These are phyloP conservation scores for Rhorus exstirpatorius DNA, from an alignment of 2,888 invertebrate genomes.

Conservation along the genomic window DNA sequence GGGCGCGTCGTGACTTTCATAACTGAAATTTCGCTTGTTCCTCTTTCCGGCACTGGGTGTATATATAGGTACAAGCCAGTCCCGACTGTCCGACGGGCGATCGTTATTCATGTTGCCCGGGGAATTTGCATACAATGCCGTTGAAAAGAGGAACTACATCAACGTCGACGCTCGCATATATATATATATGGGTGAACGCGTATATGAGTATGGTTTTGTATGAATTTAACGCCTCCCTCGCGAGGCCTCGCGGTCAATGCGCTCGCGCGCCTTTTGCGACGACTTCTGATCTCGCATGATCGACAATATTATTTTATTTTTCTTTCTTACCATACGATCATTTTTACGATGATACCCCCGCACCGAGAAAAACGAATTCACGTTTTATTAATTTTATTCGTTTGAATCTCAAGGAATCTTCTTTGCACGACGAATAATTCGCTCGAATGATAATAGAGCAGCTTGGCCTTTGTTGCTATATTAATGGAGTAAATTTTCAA, in stretches of 20 bases:
- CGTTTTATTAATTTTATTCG: neutral
- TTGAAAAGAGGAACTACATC: slow-evolving; percentile 71
- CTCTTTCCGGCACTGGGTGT: slow-evolving; percentile 61
- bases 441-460: neutral
- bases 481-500: neutral
- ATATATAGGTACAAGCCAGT: slow-evolving; percentile 40
- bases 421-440: neutral
- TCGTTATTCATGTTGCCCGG: slow-evolving; percentile 69
- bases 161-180: slow-evolving; percentile 48
- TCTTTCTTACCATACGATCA: neutral
- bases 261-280: slow-evolving; percentile 38
- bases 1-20: slow-evolving; percentile 71
- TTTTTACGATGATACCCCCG: neutral
- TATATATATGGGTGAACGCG: neutral
- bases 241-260: slow-evolving; percentile 8
- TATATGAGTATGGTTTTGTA: slow-evolving; percentile 53
- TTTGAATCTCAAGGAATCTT: slow-evolving; percentile 2
- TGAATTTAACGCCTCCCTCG: slow-evolving; percentile 62
- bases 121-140: slow-evolving; percentile 76
- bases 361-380: neutral
- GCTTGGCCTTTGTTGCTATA: neutral
- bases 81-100: slow-evolving; percentile 56
- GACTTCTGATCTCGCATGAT: slow-evolving; percentile 25
- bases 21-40: slow-evolving; percentile 71
- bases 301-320: slow-evolving; percentile 7